Percentiles rank a stretch among this genome's conserved stretches.
Conservation (phyloP, 2,113 vertebrate species). For the Recurvirostra avosetta region DNA sequence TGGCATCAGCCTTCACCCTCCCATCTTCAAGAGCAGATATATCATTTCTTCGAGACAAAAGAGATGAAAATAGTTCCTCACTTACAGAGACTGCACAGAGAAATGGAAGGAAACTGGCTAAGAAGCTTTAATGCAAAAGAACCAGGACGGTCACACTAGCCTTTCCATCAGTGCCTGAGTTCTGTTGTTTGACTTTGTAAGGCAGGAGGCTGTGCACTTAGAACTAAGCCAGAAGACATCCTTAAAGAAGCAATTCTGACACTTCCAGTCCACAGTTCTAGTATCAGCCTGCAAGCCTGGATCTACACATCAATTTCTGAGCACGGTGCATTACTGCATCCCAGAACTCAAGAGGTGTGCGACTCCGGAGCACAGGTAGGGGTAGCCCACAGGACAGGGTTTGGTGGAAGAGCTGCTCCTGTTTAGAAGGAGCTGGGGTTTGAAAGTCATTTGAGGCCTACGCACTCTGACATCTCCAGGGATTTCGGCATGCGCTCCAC, state of each 20-base stretch:
- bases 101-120: not conserved
- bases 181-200: not conserved
- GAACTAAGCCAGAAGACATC: not conserved
- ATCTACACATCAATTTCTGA: not conserved
- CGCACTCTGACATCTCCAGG: constrained; percentile 90
- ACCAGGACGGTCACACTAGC: not conserved
- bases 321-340: not conserved
- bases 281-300: not conserved
- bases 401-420: not conserved
- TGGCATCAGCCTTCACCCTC: not conserved
- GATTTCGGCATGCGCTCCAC: constrained; percentile 90
- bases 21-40: not conserved
- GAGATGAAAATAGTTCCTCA: not conserved
- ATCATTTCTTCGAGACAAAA: not conserved
- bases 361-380: not conserved
- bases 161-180: not conserved
- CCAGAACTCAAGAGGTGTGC: not conserved
- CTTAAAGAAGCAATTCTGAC: not conserved
- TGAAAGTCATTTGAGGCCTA: not conserved
- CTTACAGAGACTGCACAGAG: not conserved
- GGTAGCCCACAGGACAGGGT: not conserved
- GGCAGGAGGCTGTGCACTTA: not conserved
- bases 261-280: not conserved
- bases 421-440: not conserved
- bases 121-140: not conserved